A percentile compares a stretch with the other conserved stretches of the same genome.
phyloP scores from a whole-genome alignment of 2,113 vertebrate species.

The Nycticebus coucang region DNA sequence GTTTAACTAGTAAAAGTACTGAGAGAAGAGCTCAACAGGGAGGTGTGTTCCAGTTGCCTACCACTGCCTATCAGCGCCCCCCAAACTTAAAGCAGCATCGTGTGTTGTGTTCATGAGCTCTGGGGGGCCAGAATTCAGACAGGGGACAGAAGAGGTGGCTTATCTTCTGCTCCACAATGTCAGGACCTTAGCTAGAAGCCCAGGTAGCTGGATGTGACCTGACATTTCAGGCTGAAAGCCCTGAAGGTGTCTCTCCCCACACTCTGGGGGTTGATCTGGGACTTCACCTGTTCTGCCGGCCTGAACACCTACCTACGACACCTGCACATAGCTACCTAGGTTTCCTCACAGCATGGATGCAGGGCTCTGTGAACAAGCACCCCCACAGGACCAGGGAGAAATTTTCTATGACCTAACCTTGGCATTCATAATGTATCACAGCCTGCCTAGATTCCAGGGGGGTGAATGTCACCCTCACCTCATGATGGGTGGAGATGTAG shows the following conservation, averaged over 20 bases:
- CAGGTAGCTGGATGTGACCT: not conserved
- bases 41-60: accelerated
- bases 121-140: accelerated
- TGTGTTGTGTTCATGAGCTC: accelerated
- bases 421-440: not conserved
- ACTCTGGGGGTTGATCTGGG: not conserved
- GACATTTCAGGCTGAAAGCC: no score
- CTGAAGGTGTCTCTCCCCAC: accelerated
- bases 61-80: accelerated
- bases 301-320: not conserved
- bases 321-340: not conserved
- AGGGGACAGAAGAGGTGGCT: accelerated
- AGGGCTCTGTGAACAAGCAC: not conserved
- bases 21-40: accelerated
- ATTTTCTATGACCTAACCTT: not conserved
- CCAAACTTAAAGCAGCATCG: no score
- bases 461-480: not conserved
- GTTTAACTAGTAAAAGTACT: not conserved
- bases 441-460: not conserved
- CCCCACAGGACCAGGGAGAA: not conserved
- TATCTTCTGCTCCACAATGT: not conserved
- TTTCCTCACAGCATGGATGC: not conserved
- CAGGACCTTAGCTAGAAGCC: not conserved
- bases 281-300: no score
- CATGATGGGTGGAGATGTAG: not conserved